Evolutionary conservation across 2,888 invertebrate genomes (phyloP), one percentile per base, ranked within the genome.

Genomic region (Bombyx huttoni): DNA sequence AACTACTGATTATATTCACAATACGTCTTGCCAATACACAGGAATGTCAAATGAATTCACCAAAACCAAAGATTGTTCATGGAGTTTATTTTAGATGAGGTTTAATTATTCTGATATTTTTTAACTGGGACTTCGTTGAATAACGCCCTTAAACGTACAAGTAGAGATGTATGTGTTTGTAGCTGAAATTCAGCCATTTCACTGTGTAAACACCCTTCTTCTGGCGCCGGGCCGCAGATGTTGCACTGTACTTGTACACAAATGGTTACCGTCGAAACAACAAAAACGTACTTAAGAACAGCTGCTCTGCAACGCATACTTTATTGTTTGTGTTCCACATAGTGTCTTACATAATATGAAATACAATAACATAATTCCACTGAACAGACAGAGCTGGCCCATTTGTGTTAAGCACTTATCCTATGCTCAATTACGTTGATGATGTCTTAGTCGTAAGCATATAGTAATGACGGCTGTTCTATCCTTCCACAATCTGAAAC

Each of bases 121-220:
- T 40, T 40, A 2, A 12, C 40, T 40, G 12, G 40, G 40, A 3
- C 12, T 40, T 12, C 40, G 40, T 40, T 40, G 40, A 40, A 40
- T 40, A 40, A 40, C 40, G 7, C 12, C 40, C 8, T 46, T 49
- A 52, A 35, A 13, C 47, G 49, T 50, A 46, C 34, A 34, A 9
- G 34, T 34, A 33, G 1, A 34, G 24, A 54, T 55, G 58, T 57
- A 56, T 61, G 54, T 64, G 57, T 67, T 66, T 68, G 63, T 60
- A 62, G 62, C 63, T 61, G 60, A 68, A 73, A 64, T 70, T 68
- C 64, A 65, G 61, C 62, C 59, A 65, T 67, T 67, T 64, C 60
- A 59, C 55, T 52, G 52, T 59, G 63, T 64, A 67, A 70, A 68
- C 65, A 65, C 54, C 58, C 57, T 57, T 57, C 52, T 55, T 54